phyloP scores from a whole-genome alignment of 1,140 invertebrate genomes.

The Drosophila persimilis region DNA sequence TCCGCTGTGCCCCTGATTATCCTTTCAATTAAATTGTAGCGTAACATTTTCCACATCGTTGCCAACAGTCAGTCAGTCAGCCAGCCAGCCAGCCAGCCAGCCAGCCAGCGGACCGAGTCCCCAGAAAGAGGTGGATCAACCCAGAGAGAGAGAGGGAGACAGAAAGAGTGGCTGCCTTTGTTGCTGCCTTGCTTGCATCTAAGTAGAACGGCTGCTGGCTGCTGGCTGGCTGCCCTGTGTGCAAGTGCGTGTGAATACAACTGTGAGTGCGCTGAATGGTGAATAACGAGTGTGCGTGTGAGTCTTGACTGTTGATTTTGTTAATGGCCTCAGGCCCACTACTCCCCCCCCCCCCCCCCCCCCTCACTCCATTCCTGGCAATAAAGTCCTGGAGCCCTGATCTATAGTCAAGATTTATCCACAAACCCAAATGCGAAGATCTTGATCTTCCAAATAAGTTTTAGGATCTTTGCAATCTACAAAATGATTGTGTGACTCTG shows the following conservation, averaged over 20 bases:
- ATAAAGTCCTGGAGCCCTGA: no score
- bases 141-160: conserved; percentile 8
- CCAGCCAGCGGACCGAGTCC: conserved; percentile 2
- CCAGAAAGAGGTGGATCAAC: neutral
- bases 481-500: no score
- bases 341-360: no score
- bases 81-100: conserved; percentile 9
- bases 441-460: no score
- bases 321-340: conserved; percentile 52
- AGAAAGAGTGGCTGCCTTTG: neutral
- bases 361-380: no score
- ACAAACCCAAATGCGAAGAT: no score
- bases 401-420: no score
- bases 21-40: conserved; percentile 82
- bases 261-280: conserved; percentile 18
- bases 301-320: conserved; percentile 62
- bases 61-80: conserved; percentile 36
- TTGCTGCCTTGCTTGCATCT: neutral
- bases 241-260: conserved; percentile 15
- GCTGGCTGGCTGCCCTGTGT: neutral
- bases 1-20: conserved; percentile 78
- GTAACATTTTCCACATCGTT: conserved; percentile 80
- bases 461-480: no score
- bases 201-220: neutral
- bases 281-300: conserved; percentile 21